phyloP scores from a whole-genome alignment of 2,797 vertebrate genomes.

The Rhincodon typus region DNA sequence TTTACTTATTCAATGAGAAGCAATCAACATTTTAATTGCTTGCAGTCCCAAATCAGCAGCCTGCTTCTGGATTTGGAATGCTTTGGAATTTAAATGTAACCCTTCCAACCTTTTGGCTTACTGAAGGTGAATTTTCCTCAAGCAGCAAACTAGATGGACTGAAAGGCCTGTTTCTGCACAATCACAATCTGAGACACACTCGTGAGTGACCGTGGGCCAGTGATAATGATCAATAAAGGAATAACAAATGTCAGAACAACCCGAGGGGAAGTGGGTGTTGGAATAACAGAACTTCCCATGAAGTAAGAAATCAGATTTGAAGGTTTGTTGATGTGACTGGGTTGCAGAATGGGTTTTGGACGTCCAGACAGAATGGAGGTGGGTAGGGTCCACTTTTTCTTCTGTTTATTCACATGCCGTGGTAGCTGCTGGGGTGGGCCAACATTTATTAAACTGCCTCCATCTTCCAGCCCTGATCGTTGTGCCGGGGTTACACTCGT shows the following conservation, averaged over 20 bases:
- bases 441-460: no score
- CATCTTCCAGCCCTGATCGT: no score
- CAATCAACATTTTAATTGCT: not conserved
- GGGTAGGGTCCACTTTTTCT: no score
- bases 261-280: not conserved
- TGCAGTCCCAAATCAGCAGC: not conserved
- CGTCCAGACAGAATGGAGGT: no score
- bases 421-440: no score
- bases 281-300: not conserved
- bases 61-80: not conserved
- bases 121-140: not conserved
- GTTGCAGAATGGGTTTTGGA: not conserved
- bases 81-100: not conserved
- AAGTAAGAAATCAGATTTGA: not conserved
- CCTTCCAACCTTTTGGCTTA: not conserved
- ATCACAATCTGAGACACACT: not conserved
- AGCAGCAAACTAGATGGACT: not conserved
- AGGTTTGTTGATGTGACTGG: not conserved
- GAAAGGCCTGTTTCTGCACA: not conserved
- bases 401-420: no score
- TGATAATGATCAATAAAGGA: not conserved
- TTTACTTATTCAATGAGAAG: not conserved
- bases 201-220: no score
- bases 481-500: no score
- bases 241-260: not conserved